phyloP scores from a whole-genome alignment of 2,113 vertebrate genomes.

The Mesocricetus auratus region DNA sequence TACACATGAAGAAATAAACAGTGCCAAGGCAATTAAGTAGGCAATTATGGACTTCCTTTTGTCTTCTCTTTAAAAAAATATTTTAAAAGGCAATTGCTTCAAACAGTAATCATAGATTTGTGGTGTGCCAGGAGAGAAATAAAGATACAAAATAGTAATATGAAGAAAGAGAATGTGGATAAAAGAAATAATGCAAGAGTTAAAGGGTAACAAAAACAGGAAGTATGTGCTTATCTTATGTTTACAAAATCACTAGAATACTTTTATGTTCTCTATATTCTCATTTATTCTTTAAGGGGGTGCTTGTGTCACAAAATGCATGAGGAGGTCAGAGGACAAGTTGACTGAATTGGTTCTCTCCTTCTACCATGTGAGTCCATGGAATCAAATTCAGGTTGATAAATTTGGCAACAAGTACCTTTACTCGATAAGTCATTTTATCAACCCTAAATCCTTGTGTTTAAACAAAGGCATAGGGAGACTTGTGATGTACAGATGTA shows the following conservation, averaged over 20 bases:
- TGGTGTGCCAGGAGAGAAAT: background rate
- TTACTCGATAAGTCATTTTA: background rate
- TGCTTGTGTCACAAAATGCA: background rate
- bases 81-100: conserved; percentile 10
- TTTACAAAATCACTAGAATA: background rate
- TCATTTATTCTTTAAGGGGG: background rate
- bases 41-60: background rate
- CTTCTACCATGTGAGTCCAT: background rate
- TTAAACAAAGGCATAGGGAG: background rate
- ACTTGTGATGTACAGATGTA: background rate
- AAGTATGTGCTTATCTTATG: background rate
- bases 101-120: background rate
- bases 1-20: background rate
- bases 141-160: background rate
- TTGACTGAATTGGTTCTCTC: background rate
- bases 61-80: background rate
- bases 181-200: background rate
- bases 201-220: background rate
- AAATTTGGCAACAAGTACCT: background rate
- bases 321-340: background rate
- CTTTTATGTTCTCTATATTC: background rate
- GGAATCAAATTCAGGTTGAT: background rate
- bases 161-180: background rate
- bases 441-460: background rate
- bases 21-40: background rate